A percentile compares a stretch with the other conserved stretches of the same genome.
These are phyloP conservation scores for Daphoenositta chrysoptera DNA, from an alignment of 2,113 vertebrate genomes.

Conservation along the genomic window DNA sequence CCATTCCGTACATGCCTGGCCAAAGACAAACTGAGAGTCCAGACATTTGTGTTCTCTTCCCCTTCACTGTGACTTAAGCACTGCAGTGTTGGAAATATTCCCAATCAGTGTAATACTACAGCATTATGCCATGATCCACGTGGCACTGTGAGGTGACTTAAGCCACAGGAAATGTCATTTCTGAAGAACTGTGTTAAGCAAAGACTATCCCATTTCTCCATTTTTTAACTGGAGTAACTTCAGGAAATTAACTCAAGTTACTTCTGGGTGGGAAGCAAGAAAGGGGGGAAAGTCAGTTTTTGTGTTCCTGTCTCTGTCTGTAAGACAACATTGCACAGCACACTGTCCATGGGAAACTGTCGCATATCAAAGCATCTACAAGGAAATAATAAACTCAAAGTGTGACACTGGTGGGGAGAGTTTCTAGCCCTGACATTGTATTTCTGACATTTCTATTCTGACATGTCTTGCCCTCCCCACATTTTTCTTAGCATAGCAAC, in stretches of 20 bases:
- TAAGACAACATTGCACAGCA: not conserved
- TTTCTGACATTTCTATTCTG: no score
- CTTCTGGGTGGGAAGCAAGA: not conserved
- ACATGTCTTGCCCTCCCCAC: not conserved
- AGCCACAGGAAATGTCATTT: not conserved
- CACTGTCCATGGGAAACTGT: not conserved
- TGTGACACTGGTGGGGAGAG: not conserved
- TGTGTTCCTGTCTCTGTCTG: not conserved
- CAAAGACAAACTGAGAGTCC: not conserved
- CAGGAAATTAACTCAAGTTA: not conserved
- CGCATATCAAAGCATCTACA: not conserved
- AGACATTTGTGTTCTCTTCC: not conserved
- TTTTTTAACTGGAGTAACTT: not conserved
- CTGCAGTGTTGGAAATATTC: not conserved
- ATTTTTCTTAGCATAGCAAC: not conserved
- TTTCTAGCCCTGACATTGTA: not conserved
- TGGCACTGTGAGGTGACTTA: not conserved
- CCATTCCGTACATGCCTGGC: not conserved
- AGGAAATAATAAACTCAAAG: not conserved
- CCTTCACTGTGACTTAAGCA: not conserved
- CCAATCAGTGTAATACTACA: not conserved
- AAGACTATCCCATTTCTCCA: not conserved
- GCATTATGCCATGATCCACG: not conserved
- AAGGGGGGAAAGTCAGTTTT: accelerated
- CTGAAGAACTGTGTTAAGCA: not conserved